Conservation (phyloP, 1,140 invertebrate species). For the Lanistes nyassanus region DNA sequence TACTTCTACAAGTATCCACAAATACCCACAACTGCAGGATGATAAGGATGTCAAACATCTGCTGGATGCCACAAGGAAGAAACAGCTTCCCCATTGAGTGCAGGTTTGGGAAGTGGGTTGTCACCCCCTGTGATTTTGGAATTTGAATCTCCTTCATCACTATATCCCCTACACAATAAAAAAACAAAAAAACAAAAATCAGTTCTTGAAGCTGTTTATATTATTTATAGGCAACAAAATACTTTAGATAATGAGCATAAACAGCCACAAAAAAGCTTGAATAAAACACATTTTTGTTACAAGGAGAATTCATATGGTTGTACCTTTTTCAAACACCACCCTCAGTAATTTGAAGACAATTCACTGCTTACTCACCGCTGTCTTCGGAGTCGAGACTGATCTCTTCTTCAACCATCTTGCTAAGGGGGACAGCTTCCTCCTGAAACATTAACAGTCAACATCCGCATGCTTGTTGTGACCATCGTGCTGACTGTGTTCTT, state of each 20-base stretch:
- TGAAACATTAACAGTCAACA: conserved; percentile 21
- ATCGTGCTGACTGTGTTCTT: no score
- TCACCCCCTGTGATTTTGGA: conserved; percentile 29
- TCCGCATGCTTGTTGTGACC: no score
- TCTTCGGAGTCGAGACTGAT: conserved; percentile 34
- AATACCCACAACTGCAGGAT: conserved; percentile 60
- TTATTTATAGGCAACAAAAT: no score
- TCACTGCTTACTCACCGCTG: conserved; percentile 14
- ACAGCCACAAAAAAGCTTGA: no score
- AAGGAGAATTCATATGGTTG: no score
- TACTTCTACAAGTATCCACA: not conserved
- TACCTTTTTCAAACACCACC: no score
- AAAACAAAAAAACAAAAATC: not conserved
- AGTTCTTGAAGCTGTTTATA: no score
- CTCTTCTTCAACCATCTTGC: conserved; percentile 44
- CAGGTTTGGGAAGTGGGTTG: conserved; percentile 55
- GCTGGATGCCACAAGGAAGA: conserved; percentile 50
- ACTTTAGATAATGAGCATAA: no score
- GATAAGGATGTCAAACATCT: conserved; percentile 58
- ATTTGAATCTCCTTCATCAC: conserved; percentile 16
- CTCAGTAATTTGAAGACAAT: no score
- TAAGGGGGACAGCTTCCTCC: conserved; percentile 46
- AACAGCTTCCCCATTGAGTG: conserved; percentile 61
- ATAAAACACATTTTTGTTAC: no score
- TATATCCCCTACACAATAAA: not conserved